Conservation (phyloP, 2,113 vertebrate species). For the Rousettus leschenaultii region DNA sequence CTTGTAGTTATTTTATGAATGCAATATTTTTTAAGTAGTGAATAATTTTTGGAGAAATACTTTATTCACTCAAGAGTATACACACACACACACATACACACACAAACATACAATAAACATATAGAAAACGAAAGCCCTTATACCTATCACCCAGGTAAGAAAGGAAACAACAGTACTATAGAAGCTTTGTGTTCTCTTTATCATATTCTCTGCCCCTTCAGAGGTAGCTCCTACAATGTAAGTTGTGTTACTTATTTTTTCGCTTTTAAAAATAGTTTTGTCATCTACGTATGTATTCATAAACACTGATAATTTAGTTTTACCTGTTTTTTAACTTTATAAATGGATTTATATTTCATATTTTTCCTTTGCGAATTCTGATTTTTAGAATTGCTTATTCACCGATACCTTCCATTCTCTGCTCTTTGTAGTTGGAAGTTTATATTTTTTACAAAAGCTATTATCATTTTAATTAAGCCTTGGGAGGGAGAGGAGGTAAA, state of each 20-base stretch:
- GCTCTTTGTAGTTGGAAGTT: neutral
- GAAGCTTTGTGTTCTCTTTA: neutral
- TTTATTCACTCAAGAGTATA: neutral
- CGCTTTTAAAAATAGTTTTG: neutral
- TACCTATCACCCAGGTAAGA: neutral
- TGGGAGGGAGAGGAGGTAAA: neutral
- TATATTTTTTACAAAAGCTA: neutral
- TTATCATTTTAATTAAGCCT: constrained; percentile 11
- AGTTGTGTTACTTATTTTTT: neutral
- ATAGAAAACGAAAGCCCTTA: neutral
- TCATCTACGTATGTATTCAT: neutral
- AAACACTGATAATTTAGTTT: neutral
- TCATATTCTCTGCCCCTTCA: neutral
- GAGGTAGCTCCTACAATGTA: neutral
- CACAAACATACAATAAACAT: neutral
- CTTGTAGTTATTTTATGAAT: neutral
- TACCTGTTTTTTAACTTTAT: neutral
- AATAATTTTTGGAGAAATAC: neutral
- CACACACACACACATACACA: no score
- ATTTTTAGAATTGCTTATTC: constrained; percentile 26
- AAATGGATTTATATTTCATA: neutral
- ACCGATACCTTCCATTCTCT: neutral
- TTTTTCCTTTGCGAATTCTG: neutral
- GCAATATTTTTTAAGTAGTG: neutral
- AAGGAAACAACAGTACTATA: neutral